Base-by-base conservation (phyloP, 2,797 vertebrate genomes). In the Otus scops region DNA sequence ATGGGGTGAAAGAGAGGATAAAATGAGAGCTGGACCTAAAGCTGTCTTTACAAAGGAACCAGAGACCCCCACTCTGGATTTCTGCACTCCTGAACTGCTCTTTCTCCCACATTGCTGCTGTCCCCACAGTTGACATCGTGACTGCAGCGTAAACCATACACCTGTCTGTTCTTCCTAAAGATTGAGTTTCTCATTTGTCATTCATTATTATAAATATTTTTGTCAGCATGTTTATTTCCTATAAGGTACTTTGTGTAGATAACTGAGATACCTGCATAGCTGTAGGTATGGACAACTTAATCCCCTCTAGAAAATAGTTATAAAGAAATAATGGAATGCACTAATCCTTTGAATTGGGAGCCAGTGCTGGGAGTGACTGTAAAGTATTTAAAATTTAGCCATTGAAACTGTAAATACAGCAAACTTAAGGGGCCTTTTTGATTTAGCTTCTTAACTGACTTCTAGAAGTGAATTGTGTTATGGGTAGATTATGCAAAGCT, bases 321-420 rank as follows among this genome's bases (percentile, higher is more conserved):
- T 2, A 71, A 91, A 87, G 51, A 78, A 97, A 97, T 96, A 69
- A 85, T 97, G 96, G 94, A 97, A 83, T 96, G 91, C 88, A 92
- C 96, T 97, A 93, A 96, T 92, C 65, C 63, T 96, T 97, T 93
- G 87, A 95, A 95, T 73, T 86, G 90, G 95, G 92, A 95, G 85
- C 79, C 48, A 59, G 75, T 91, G 96, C 92, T 96, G 96, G 88
- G 71, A 88, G 79, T 93, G 91, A 97, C 67, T 97, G 94, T 97
- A 96, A 96, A 95, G 93, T 98, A 97, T 94, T 92, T 95, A 93
- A 95, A 94, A 93, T 91, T 95, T 92, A 95, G 83, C 89, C 88
- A 83, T 94, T 93, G 75, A 51, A 76, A 94, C 88, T 97, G 96
- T 97, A 95, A 94, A 93, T 97, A 96, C 96, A 75, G 85, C 73